phyloP scores from a whole-genome alignment of 2,888 invertebrate species.

The Tanytarsus gracilentus region DNA sequence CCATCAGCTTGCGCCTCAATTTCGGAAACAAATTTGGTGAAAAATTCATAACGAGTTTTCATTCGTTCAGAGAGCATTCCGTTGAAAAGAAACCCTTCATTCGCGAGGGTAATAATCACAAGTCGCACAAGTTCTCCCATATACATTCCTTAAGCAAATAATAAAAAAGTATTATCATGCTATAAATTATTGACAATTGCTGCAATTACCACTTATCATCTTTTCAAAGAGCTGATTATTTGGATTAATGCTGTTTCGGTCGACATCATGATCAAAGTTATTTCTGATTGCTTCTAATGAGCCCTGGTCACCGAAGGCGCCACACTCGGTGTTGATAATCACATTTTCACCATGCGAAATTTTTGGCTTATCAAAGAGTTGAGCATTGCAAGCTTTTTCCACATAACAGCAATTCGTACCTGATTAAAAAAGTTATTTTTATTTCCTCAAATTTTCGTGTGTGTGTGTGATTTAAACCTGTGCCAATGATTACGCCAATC shows the following conservation, averaged over 20 bases:
- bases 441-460: slow-evolving; percentile 3
- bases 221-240: slow-evolving; percentile 58
- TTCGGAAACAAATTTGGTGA: slow-evolving; percentile 90
- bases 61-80: slow-evolving; percentile 67
- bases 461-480: too few species aligned
- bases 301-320: slow-evolving; percentile 84
- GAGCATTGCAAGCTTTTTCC: slow-evolving; percentile 68
- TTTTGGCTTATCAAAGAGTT: slow-evolving; percentile 59
- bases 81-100: slow-evolving; percentile 63
- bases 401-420: slow-evolving; percentile 86
- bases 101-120: slow-evolving; percentile 65
- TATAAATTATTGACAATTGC: neutral
- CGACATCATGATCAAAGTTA: slow-evolving; percentile 66
- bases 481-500: slow-evolving; percentile 78
- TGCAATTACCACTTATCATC: slow-evolving; percentile 11
- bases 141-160: slow-evolving; percentile 63
- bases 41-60: slow-evolving; percentile 65
- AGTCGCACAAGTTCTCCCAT: slow-evolving; percentile 84
- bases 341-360: slow-evolving; percentile 54
- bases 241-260: slow-evolving; percentile 66
- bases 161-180: slow-evolving; percentile 81
- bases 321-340: slow-evolving; percentile 88
- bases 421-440: slow-evolving; percentile 90
- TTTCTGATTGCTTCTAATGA: slow-evolving; percentile 70
- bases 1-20: slow-evolving; percentile 69